Evolutionary conservation across 2,113 vertebrate species (phyloP).

Genomic region (Phocoena phocoena): DNA sequence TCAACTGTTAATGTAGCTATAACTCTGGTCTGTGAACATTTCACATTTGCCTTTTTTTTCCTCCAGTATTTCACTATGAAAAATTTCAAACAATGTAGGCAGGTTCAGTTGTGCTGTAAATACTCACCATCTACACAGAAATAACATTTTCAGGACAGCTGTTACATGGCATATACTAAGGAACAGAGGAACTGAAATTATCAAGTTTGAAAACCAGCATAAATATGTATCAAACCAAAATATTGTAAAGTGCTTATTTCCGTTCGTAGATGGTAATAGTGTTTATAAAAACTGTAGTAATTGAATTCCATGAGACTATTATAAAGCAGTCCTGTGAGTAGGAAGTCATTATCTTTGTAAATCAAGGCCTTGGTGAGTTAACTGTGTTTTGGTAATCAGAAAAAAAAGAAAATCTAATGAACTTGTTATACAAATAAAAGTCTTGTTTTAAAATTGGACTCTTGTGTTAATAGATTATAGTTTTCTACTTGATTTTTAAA

Average conservation of each 20-base stretch:
- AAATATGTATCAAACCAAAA: background rate
- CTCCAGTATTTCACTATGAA: background rate
- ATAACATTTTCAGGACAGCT: background rate
- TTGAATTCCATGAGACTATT: background rate
- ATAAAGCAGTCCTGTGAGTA: background rate
- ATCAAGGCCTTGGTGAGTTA: background rate
- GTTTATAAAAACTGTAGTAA: background rate
- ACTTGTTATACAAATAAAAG: background rate
- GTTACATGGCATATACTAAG: background rate
- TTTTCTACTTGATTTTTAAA: slow-evolving; percentile 50
- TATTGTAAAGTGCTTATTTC: background rate
- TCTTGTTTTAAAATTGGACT: slow-evolving; percentile 43
- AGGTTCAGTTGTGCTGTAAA: background rate
- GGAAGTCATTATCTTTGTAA: slow-evolving; percentile 36
- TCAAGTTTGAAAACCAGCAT: background rate
- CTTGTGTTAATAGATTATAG: background rate
- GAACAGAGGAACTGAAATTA: background rate
- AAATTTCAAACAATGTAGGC: background rate
- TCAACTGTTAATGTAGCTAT: background rate
- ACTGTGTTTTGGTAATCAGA: slow-evolving; percentile 22
- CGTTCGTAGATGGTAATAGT: background rate
- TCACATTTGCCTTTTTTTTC: background rate
- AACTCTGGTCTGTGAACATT: background rate
- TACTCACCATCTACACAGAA: background rate
- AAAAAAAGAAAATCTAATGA: slow-evolving; percentile 34